Evolutionary conservation across 2,113 vertebrate genomes (phyloP).

Genomic region (Eleginops maclovinus): DNA sequence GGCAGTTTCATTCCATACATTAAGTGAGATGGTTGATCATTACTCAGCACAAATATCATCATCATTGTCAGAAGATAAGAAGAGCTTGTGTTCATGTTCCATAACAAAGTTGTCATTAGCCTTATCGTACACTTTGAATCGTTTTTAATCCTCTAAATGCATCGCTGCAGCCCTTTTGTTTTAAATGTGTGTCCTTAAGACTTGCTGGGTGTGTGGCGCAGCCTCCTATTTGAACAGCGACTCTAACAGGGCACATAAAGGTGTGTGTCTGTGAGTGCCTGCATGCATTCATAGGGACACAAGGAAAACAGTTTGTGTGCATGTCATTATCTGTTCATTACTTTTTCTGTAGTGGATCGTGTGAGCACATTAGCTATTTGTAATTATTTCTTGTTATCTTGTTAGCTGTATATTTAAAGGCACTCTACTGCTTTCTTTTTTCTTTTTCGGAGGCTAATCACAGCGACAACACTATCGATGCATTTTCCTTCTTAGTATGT

Average conservation of each 20-base stretch:
- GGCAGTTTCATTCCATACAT: no score
- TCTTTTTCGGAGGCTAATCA: neutral
- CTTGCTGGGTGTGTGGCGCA: conserved; percentile 33
- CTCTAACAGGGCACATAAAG: neutral
- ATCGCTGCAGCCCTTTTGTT: conserved; percentile 13
- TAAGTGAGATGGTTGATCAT: no score
- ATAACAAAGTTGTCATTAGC: neutral
- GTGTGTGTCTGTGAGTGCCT: conserved; percentile 2
- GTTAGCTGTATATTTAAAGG: neutral
- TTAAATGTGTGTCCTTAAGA: conserved; percentile 23
- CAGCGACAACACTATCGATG: neutral
- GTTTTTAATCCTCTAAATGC: conserved; percentile 20
- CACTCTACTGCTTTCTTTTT: neutral
- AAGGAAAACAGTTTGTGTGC: conserved; percentile 1
- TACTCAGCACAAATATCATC: no score
- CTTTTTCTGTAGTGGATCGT: conserved; percentile 23
- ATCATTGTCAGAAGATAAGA: neutral
- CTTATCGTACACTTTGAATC: neutral
- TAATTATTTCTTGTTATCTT: conserved; percentile 29
- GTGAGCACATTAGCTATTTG: conserved; percentile 34
- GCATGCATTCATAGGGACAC: neutral
- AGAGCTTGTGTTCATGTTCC: neutral
- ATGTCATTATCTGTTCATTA: conserved; percentile 54
- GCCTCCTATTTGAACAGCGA: conserved; percentile 37
- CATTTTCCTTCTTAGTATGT: conserved; percentile 10